Conservation (phyloP, 1,140 invertebrate species). For the Drosophila tsacasi region DNA sequence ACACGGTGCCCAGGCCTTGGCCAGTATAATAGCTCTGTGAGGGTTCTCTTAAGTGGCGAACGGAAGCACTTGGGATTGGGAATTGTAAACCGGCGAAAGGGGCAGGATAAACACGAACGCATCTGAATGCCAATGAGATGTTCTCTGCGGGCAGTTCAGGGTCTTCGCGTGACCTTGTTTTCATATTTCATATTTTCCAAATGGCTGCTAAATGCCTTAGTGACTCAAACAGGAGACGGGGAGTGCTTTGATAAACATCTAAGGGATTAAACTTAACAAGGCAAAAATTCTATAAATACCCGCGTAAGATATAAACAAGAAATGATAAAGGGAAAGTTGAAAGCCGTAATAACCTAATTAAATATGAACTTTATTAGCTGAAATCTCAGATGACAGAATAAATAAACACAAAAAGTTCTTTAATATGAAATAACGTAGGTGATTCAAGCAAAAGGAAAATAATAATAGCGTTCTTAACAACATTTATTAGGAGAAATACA, state of each 20-base stretch:
- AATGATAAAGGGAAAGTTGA: slow-evolving; percentile 5
- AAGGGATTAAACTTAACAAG: slow-evolving; percentile 17
- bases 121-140: slow-evolving; percentile 26
- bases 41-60: slow-evolving; percentile 18
- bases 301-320: not conserved
- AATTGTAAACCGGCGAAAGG: not conserved
- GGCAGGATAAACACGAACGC: slow-evolving; percentile 5
- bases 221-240: not conserved
- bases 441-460: not conserved
- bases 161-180: slow-evolving; percentile 10
- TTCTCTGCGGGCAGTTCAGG: slow-evolving; percentile 14
- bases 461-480: not conserved
- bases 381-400: not conserved
- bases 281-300: slow-evolving; percentile 11
- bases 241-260: not conserved
- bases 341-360: not conserved
- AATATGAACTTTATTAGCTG: not conserved
- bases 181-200: slow-evolving; percentile 3
- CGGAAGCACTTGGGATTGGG: slow-evolving; percentile 18
- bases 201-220: slow-evolving; percentile 8
- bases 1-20: slow-evolving; percentile 37
- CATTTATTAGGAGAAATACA: not conserved
- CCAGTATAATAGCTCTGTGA: slow-evolving; percentile 27
- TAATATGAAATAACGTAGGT: not conserved
- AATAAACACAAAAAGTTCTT: not conserved